Conservation (phyloP, 1,140 invertebrate species). For the Leptopilina clavipes region DNA sequence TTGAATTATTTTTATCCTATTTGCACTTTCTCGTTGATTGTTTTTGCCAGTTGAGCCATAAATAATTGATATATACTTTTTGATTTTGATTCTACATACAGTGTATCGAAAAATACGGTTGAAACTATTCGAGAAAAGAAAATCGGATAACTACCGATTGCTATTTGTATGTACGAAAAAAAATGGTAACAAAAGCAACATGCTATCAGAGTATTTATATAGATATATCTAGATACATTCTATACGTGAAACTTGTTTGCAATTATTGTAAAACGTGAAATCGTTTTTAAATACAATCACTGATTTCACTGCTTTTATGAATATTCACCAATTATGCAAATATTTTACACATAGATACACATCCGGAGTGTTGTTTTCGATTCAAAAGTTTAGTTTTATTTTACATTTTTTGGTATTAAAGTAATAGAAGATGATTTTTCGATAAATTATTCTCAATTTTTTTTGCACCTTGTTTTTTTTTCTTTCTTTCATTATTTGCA, state of each 20-base stretch:
- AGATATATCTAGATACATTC: not conserved
- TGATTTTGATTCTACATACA: not conserved
- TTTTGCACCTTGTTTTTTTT: too few species aligned
- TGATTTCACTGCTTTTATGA: conserved; percentile 14
- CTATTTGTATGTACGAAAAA: not conserved
- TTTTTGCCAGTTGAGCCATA: not conserved
- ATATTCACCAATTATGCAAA: conserved; percentile 14
- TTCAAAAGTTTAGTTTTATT: not conserved
- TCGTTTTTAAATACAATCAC: not conserved
- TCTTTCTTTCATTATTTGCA: too few species aligned
- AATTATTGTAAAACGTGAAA: conserved; percentile 22
- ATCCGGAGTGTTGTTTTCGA: not conserved
- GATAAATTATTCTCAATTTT: too few species aligned
- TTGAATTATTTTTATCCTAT: not conserved
- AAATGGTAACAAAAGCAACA: not conserved
- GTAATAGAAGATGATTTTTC: too few species aligned
- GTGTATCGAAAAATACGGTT: not conserved
- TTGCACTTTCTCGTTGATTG: not conserved
- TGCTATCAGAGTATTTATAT: not conserved
- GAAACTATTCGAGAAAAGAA: not conserved
- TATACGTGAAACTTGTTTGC: conserved; percentile 14
- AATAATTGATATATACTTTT: conserved; percentile 28
- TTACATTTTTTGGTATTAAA: too few species aligned
- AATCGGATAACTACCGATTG: conserved; percentile 11
- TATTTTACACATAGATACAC: not conserved